These are phyloP conservation scores for Ennomos quercinarius DNA, from an alignment of 2,888 invertebrate species.

Conservation along the genomic window DNA sequence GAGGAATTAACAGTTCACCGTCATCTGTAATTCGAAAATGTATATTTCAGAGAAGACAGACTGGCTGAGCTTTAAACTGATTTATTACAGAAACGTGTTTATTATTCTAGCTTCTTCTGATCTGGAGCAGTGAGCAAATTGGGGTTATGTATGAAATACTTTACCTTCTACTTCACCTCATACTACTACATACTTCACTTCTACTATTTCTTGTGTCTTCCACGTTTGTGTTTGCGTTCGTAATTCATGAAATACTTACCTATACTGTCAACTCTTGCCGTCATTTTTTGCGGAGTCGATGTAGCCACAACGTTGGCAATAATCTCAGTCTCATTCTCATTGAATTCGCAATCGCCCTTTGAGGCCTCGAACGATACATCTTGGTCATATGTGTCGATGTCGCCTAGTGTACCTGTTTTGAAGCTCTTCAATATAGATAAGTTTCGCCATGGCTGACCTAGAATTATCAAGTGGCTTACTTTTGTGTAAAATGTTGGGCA, in stretches of 20 bases:
- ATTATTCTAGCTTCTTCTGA: too few relatives aligned
- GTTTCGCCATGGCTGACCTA: constrained; percentile 65
- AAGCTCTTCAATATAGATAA: constrained; percentile 55
- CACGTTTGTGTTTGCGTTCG: too few relatives aligned
- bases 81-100: too few relatives aligned
- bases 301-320: constrained; percentile 60
- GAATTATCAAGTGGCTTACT: constrained; percentile 7
- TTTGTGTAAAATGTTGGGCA: too few relatives aligned
- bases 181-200: too few relatives aligned
- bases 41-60: background rate
- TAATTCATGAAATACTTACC: constrained; percentile 26
- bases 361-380: constrained; percentile 49
- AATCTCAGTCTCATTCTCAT: constrained; percentile 54
- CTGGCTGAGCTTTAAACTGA: too few relatives aligned
- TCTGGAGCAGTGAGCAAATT: too few relatives aligned
- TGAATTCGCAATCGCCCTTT: constrained; percentile 50
- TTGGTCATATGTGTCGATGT: constrained; percentile 48
- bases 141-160: too few relatives aligned
- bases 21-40: constrained; percentile 13
- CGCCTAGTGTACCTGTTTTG: constrained; percentile 43
- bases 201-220: too few relatives aligned
- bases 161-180: too few relatives aligned
- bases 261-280: constrained; percentile 45
- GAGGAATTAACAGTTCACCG: background rate
- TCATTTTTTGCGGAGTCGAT: constrained; percentile 70